A percentile compares a stretch with the other conserved stretches of the same genome.
phyloP scores from a whole-genome alignment of 1,140 invertebrate species.

The Delia radicum region DNA sequence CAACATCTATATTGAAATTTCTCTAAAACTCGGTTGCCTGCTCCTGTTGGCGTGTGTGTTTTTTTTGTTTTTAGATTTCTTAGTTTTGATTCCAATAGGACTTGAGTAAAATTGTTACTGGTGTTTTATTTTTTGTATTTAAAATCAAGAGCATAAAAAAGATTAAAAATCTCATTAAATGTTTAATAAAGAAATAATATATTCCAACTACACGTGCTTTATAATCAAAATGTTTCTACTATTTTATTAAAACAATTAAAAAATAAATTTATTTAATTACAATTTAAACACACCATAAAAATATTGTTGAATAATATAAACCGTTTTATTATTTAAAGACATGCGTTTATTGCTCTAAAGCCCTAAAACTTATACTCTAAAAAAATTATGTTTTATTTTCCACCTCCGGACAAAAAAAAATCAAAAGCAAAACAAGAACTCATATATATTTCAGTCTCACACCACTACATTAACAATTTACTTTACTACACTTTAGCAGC shows the following conservation, averaged over 20 bases:
- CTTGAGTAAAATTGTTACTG: no score
- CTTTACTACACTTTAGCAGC: not conserved
- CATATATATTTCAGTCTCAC: no score
- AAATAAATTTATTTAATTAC: no score
- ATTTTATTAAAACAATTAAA: not conserved
- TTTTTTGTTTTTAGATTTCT: not conserved
- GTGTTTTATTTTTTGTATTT: not conserved
- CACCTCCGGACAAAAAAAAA: not conserved
- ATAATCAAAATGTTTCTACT: not conserved
- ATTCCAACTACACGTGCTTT: not conserved
- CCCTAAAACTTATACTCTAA: constrained; percentile 9
- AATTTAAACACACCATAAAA: no score
- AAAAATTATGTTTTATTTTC: not conserved
- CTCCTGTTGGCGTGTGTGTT: not conserved
- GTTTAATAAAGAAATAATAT: not conserved
- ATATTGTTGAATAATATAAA: no score
- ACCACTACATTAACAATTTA: not conserved
- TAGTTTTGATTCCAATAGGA: no score
- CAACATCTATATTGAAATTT: no score
- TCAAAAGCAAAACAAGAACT: not conserved
- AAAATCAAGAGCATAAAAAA: not conserved
- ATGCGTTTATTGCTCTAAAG: constrained; percentile 15
- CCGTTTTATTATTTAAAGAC: not conserved
- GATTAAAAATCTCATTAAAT: constrained; percentile 2
- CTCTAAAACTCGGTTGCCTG: not conserved